These are phyloP conservation scores for Pyralis farinalis DNA, from an alignment of 2,888 invertebrate genomes.

Conservation along the genomic window DNA sequence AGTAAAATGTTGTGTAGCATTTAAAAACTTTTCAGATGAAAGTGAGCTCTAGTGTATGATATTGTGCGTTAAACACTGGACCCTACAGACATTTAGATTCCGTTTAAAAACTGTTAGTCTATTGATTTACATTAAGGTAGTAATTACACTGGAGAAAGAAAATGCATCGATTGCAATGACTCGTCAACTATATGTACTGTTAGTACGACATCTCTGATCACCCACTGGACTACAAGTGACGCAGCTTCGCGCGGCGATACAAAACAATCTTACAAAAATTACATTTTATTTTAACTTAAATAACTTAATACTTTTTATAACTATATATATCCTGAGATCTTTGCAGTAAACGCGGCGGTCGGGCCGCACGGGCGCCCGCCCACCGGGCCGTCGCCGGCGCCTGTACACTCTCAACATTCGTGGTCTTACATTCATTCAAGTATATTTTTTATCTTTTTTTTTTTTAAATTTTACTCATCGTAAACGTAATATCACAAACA, in stretches of 20 bases:
- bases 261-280: conserved; percentile 76
- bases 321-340: conserved; percentile 79
- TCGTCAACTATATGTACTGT: conserved; percentile 54
- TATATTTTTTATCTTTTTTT: conserved; percentile 60
- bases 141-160: conserved; percentile 75
- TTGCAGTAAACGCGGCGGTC: conserved; percentile 52
- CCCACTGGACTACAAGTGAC: conserved; percentile 54
- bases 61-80: conserved; percentile 81
- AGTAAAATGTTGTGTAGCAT: conserved; percentile 65
- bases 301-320: conserved; percentile 80
- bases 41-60: conserved; percentile 76
- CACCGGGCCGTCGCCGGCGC: conserved; percentile 40
- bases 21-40: conserved; percentile 65
- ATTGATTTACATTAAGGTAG: conserved; percentile 72
- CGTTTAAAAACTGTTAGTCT: conserved; percentile 73
- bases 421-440: conserved; percentile 70
- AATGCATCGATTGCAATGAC: conserved; percentile 58
- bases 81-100: conserved; percentile 80
- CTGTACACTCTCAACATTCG: conserved; percentile 54
- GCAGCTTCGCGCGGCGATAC: conserved; percentile 53
- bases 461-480: conserved; percentile 74
- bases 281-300: conserved; percentile 79
- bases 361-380: conserved; percentile 22
- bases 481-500: conserved; percentile 82
- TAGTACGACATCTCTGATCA: conserved; percentile 46